These are phyloP conservation scores for Drosophila paranaensis DNA, from an alignment of 2,888 invertebrate genomes.

Conservation along the genomic window DNA sequence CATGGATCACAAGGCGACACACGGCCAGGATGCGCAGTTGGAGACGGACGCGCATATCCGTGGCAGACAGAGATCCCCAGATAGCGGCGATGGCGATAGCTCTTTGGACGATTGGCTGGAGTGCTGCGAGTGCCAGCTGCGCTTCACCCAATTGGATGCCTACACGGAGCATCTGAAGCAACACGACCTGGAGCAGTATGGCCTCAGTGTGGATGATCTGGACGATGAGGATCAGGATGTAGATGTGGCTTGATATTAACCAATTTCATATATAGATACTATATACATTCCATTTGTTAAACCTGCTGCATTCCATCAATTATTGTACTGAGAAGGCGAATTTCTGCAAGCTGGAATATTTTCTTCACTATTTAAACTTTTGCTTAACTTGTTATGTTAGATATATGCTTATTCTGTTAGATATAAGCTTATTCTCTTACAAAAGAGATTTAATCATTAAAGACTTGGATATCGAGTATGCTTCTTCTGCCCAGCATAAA, in stretches of 20 bases:
- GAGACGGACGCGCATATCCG: conserved; percentile 19
- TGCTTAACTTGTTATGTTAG: not conserved
- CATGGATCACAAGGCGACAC: conserved; percentile 78
- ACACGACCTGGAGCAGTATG: conserved; percentile 75
- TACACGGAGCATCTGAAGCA: conserved; percentile 82
- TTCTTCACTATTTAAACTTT: conserved; percentile 23
- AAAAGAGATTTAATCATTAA: not conserved
- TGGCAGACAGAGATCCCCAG: conserved; percentile 60
- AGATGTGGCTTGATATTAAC: conserved; percentile 58
- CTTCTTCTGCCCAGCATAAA: not conserved
- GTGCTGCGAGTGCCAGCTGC: conserved; percentile 82
- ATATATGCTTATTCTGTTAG: not conserved
- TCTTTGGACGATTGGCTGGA: conserved; percentile 81
- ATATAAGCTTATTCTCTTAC: not conserved
- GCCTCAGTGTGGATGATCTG: conserved; percentile 61
- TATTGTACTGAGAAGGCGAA: not conserved
- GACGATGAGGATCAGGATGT: conserved; percentile 66
- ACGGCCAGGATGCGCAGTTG: conserved; percentile 41
- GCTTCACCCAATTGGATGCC: conserved; percentile 79
- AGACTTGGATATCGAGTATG: not conserved
- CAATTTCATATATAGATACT: not conserved
- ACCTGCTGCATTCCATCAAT: not conserved
- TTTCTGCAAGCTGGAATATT: not conserved
- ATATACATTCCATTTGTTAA: conserved; percentile 14
- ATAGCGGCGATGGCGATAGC: conserved; percentile 66